Evolutionary conservation across 2,888 invertebrate species (phyloP).

Genomic region (Ennomos quercinarius): DNA sequence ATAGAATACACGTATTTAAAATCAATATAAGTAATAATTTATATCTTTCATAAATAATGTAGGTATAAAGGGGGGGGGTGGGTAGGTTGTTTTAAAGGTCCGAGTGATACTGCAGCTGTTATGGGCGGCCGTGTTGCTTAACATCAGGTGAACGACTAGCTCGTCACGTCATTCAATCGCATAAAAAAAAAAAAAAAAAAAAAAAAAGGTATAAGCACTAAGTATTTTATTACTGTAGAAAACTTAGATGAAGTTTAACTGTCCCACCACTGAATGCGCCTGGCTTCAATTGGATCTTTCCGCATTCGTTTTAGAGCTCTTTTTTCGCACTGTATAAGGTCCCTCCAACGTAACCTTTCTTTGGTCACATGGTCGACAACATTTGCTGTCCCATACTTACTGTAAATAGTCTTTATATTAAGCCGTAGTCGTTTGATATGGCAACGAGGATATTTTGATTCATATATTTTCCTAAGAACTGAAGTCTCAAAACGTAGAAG

Average conservation of each 20-base stretch:
- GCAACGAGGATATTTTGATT: slow-evolving; percentile 54
- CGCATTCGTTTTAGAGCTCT: slow-evolving; percentile 8
- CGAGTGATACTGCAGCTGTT: no score
- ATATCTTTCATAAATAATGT: no score
- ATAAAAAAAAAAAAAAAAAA: no score
- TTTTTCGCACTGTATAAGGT: slow-evolving; percentile 51
- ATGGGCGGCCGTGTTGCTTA: no score
- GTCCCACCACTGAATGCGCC: slow-evolving; percentile 1
- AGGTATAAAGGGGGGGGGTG: no score
- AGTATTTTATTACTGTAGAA: no score
- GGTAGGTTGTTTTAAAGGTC: no score
- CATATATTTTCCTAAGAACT: slow-evolving; percentile 59
- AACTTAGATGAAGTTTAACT: background rate
- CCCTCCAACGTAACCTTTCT: slow-evolving; percentile 55
- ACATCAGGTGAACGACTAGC: no score
- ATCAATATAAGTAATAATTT: no score
- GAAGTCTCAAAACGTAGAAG: slow-evolving; percentile 55
- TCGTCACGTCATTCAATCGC: no score
- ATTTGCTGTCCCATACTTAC: slow-evolving; percentile 44
- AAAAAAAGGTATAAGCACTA: no score
- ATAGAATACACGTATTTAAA: no score
- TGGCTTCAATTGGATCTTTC: background rate
- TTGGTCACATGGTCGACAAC: slow-evolving; percentile 52
- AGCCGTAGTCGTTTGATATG: slow-evolving; percentile 54
- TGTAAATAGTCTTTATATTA: slow-evolving; percentile 47